These are phyloP conservation scores for Dryobota labecula DNA, from an alignment of 2,888 invertebrate genomes.

Conservation along the genomic window DNA sequence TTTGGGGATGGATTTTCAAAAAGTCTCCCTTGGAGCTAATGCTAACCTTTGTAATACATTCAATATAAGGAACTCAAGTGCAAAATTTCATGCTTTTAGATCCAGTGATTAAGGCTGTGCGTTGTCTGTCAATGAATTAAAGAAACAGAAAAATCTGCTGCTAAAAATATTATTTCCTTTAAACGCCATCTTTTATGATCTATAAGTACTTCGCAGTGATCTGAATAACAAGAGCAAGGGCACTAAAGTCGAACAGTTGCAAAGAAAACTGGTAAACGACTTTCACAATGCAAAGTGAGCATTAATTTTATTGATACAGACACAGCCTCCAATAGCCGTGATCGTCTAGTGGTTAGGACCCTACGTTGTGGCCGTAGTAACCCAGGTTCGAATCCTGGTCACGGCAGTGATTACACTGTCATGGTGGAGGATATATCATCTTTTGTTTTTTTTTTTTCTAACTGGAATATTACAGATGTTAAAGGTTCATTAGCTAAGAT, in stretches of 20 bases:
- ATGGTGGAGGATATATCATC: conserved; percentile 60
- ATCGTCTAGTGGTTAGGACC: conserved; percentile 94
- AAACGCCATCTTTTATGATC: conserved; percentile 44
- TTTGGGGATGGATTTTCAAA: not conserved
- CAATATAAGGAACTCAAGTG: not conserved
- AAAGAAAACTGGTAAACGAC: conserved; percentile 30
- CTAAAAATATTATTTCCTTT: not conserved
- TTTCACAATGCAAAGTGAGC: conserved; percentile 47
- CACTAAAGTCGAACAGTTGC: conserved; percentile 18
- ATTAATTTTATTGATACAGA: conserved; percentile 32
- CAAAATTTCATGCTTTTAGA: not conserved
- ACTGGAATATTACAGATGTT: not conserved
- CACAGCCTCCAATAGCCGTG: conserved; percentile 79
- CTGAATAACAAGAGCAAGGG: conserved; percentile 20
- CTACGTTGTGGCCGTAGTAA: conserved; percentile 93
- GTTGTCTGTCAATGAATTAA: no score
- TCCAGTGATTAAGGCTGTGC: not conserved
- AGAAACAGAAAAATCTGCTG: no score
- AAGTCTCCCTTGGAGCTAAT: not conserved
- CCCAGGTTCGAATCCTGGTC: conserved; percentile 93
- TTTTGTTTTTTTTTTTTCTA: conserved; percentile 24
- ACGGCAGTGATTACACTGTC: conserved; percentile 89
- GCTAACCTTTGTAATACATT: not conserved
- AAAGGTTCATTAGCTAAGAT: not conserved
- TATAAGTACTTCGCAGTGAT: conserved; percentile 13